phyloP scores from a whole-genome alignment of 1,140 invertebrate genomes.

The Hypsibius dujardini region DNA sequence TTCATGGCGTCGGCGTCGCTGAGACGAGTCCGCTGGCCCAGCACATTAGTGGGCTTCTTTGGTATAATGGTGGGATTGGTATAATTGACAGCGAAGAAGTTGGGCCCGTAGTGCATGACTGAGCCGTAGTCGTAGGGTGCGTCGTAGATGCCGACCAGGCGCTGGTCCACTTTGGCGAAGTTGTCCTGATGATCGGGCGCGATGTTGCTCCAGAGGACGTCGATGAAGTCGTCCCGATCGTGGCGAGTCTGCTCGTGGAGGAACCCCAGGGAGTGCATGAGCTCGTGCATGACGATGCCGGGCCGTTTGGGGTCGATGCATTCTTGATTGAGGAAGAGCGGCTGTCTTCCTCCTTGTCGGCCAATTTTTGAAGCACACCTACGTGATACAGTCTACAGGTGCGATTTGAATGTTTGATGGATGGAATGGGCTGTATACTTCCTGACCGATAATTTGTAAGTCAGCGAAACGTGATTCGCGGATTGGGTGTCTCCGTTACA shows the following conservation, averaged over 20 bases:
- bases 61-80: conserved; percentile 20
- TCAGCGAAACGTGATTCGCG: no score
- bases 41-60: conserved; percentile 17
- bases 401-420: no score
- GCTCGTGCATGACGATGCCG: conserved; percentile 30
- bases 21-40: not conserved
- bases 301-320: conserved; percentile 15
- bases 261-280: conserved; percentile 34
- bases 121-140: conserved; percentile 25
- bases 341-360: conserved; percentile 10
- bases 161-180: conserved; percentile 24
- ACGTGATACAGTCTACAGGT: no score
- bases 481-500: no score
- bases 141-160: conserved; percentile 22
- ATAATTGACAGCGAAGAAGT: conserved; percentile 24
- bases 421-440: no score
- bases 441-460: no score
- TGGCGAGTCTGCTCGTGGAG: conserved; percentile 29
- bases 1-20: conserved; percentile 9
- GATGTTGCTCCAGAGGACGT: conserved; percentile 26
- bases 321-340: conserved; percentile 18
- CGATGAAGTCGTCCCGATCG: conserved; percentile 28
- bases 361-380: conserved; percentile 17
- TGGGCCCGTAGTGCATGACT: conserved; percentile 24
- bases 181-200: conserved; percentile 21